Percentiles rank a stretch among this genome's conserved stretches.
phyloP scores from a whole-genome alignment of 2,113 vertebrate genomes.

The Anolis sagrei region DNA sequence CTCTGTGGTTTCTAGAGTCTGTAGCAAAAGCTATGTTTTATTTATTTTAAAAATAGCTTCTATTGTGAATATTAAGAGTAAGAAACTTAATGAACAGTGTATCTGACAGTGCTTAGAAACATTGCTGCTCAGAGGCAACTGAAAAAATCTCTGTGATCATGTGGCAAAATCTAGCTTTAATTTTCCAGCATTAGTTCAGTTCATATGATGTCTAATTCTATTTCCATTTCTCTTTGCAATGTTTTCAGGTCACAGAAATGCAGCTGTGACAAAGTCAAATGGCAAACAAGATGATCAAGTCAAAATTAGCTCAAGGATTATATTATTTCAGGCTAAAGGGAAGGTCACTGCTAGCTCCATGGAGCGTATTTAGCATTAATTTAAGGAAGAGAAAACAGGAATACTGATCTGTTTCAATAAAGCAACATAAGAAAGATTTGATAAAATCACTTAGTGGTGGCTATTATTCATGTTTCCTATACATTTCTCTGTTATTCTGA shows the following conservation, averaged over 20 bases:
- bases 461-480: no score
- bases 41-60: no score
- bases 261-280: constrained; percentile 34
- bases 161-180: constrained; percentile 3
- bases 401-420: not conserved
- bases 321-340: constrained; percentile 15
- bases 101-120: not conserved
- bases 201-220: constrained; percentile 19
- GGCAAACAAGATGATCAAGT: constrained; percentile 11
- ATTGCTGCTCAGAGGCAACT: not conserved
- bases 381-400: constrained; percentile 2
- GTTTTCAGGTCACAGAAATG: constrained; percentile 21
- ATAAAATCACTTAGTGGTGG: not conserved
- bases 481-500: no score
- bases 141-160: not conserved
- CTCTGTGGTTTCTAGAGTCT: no score
- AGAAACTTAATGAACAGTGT: not conserved
- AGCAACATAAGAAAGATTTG: not conserved
- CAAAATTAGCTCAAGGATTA: constrained; percentile 17
- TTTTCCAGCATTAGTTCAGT: constrained; percentile 11
- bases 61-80: not conserved
- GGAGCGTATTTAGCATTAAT: constrained; percentile 21
- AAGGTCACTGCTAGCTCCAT: constrained; percentile 10
- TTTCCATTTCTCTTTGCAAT: constrained; percentile 15
- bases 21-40: not conserved